These are phyloP conservation scores for Porphyrio hochstetteri DNA, from an alignment of 2,113 vertebrate genomes.

Conservation along the genomic window DNA sequence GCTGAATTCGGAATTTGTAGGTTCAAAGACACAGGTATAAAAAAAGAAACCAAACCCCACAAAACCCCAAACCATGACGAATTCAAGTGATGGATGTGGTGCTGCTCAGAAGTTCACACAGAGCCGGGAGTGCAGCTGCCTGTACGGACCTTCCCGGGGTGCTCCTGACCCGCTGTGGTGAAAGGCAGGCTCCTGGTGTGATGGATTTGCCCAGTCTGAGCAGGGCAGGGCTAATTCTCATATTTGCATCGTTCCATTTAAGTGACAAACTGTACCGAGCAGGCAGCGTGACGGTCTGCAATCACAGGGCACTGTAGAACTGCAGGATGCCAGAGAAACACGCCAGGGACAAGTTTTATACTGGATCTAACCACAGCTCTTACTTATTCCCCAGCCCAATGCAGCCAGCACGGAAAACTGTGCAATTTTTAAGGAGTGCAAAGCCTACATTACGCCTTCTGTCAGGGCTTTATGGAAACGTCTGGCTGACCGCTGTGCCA, in stretches of 20 bases:
- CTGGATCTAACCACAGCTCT: neutral
- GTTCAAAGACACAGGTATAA: neutral
- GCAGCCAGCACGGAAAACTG: neutral
- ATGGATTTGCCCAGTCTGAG: neutral
- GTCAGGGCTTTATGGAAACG: fast-evolving
- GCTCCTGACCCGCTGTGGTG: neutral
- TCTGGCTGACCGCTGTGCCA: neutral
- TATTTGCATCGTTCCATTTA: neutral
- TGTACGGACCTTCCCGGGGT: neutral
- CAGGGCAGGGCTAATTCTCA: neutral
- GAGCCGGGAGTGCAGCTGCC: neutral
- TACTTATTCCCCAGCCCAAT: neutral
- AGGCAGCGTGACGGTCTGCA: neutral
- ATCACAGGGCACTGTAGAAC: neutral
- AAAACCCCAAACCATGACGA: neutral
- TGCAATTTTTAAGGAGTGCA: neutral
- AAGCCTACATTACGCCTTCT: neutral
- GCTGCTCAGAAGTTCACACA: fast-evolving
- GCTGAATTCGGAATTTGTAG: neutral
- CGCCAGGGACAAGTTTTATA: neutral
- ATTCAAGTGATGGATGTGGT: fast-evolving
- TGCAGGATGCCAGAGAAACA: neutral
- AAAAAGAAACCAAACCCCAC: neutral
- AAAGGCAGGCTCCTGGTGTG: neutral
- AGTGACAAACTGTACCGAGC: neutral